A percentile compares a stretch with the other conserved stretches of the same genome.
Conservation (phyloP, 1,140 invertebrate genomes). For the Tachypleus tridentatus region DNA sequence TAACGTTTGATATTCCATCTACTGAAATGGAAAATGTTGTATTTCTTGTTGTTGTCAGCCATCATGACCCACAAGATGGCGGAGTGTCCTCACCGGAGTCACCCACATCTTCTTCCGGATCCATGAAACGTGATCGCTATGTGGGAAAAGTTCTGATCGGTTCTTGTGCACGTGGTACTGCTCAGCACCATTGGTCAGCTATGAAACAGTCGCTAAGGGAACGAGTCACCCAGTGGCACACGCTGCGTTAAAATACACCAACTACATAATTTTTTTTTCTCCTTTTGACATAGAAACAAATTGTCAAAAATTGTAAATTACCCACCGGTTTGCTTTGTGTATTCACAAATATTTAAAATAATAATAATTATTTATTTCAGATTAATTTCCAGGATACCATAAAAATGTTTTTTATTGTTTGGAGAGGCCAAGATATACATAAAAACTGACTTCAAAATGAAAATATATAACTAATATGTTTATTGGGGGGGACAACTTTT, state of each 20-base stretch:
- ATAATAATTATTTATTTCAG: too few relatives aligned
- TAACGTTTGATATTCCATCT: constrained; percentile 40
- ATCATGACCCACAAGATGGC: constrained; percentile 28
- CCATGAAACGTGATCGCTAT: constrained; percentile 30
- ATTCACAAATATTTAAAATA: too few relatives aligned
- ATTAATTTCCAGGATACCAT: too few relatives aligned
- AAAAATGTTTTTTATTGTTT: too few relatives aligned
- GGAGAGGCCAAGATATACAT: too few relatives aligned
- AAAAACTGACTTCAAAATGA: too few relatives aligned
- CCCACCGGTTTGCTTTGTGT: too few relatives aligned
- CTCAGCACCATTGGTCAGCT: constrained; percentile 45
- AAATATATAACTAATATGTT: too few relatives aligned
- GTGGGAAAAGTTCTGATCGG: constrained; percentile 42
- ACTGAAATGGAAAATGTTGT: constrained; percentile 36
- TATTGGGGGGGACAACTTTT: too few relatives aligned
- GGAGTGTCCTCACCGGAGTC: constrained; percentile 31
- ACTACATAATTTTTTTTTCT: too few relatives aligned
- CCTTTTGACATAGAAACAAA: too few relatives aligned
- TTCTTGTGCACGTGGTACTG: constrained; percentile 37
- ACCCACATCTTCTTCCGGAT: constrained; percentile 11
- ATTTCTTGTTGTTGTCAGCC: constrained; percentile 35
- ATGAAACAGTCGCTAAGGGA: constrained; percentile 46
- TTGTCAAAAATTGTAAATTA: too few relatives aligned
- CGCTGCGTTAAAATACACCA: constrained; percentile 16
- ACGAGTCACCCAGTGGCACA: constrained; percentile 47